Conservation (phyloP, 2,797 vertebrate species). For the Bucorvus abyssinicus region DNA sequence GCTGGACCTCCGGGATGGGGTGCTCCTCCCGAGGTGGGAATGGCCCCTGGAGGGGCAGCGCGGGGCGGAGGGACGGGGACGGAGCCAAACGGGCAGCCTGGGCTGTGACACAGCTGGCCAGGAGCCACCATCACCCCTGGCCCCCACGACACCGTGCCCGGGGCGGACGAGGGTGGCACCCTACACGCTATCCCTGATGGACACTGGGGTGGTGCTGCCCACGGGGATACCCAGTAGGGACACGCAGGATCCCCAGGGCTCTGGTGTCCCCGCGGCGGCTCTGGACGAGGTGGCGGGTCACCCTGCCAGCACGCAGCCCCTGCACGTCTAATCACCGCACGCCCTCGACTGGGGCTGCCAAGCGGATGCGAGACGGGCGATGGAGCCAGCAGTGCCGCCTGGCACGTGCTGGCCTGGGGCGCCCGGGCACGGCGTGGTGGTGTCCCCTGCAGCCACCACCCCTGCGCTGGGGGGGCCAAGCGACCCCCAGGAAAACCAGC, state of each 20-base stretch:
- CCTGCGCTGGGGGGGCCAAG: neutral
- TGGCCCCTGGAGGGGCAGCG: neutral
- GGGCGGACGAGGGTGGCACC: neutral
- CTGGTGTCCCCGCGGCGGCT: neutral
- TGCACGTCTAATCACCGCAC: rapidly evolving
- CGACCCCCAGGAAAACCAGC: neutral
- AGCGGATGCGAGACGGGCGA: rapidly evolving
- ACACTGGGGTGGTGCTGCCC: neutral
- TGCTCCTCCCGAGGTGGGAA: neutral
- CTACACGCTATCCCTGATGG: rapidly evolving
- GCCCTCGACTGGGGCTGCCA: neutral
- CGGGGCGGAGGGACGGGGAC: neutral
- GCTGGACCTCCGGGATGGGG: neutral
- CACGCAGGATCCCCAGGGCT: neutral
- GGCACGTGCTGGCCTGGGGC: neutral
- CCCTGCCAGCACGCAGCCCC: rapidly evolving
- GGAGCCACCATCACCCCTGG: neutral
- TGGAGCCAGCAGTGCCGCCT: rapidly evolving
- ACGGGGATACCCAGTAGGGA: neutral
- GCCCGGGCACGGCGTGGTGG: rapidly evolving
- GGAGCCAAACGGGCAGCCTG: neutral
- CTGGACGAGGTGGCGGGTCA: neutral
- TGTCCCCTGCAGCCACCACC: rapidly evolving
- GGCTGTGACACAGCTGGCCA: neutral
- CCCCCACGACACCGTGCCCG: rapidly evolving